Conservation (phyloP, 2,888 invertebrate species). For the Eudemis profundana region DNA sequence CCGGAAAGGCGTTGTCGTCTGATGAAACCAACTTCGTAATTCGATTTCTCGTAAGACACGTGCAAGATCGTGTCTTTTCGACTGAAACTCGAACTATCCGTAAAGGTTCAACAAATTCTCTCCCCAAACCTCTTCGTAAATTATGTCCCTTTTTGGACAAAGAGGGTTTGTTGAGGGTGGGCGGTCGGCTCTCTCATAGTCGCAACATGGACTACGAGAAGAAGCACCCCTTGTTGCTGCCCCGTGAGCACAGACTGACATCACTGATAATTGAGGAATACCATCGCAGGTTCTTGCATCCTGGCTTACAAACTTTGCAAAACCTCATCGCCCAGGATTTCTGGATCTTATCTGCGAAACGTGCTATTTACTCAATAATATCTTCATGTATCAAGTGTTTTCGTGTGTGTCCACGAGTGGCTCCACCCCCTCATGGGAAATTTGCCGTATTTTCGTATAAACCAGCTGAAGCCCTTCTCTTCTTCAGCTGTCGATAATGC, state of each 20-base stretch:
- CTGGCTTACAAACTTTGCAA: neutral
- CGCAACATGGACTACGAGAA: conserved; percentile 1
- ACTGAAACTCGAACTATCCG: neutral
- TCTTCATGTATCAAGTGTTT: too few relatives aligned
- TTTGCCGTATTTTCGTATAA: too few relatives aligned
- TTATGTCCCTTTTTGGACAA: neutral
- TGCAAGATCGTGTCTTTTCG: conserved; percentile 3
- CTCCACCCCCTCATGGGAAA: too few relatives aligned
- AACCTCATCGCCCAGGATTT: conserved; percentile 5
- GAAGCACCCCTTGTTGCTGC: conserved; percentile 16
- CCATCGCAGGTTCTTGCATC: conserved; percentile 1
- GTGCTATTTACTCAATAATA: too few relatives aligned
- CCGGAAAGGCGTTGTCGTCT: neutral
- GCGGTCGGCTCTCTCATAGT: conserved; percentile 16
- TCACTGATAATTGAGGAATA: neutral
- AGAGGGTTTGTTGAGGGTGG: conserved; percentile 20
- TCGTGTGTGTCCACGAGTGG: too few relatives aligned
- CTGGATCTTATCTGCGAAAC: neutral
- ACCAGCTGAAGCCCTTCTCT: too few relatives aligned
- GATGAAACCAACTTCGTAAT: neutral
- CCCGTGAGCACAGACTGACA: neutral
- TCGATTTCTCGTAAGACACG: conserved; percentile 5
- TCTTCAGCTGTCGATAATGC: too few relatives aligned
- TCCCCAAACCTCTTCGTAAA: conserved; percentile 9
- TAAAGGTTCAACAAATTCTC: neutral